Conservation (phyloP, 2,113 vertebrate species). For the Microtus oregoni region DNA sequence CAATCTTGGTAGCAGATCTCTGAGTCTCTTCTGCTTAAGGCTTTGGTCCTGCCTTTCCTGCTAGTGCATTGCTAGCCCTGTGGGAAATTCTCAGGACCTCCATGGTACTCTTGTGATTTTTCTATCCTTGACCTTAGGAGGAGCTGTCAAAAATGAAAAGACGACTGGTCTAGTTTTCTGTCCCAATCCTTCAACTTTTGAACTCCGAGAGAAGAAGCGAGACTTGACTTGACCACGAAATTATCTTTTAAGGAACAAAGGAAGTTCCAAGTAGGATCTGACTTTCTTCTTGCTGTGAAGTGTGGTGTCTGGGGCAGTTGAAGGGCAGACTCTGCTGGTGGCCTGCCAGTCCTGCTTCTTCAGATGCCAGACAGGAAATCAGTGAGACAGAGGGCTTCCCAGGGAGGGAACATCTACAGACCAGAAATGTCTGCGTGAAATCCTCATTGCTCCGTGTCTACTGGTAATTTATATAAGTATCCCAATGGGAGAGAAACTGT, state of each 20-base stretch:
- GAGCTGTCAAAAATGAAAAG: background rate
- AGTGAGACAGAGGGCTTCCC: background rate
- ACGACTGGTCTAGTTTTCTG: background rate
- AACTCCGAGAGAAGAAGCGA: slow-evolving; percentile 30
- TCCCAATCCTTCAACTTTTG: background rate
- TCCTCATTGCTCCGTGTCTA: background rate
- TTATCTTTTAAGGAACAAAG: slow-evolving; percentile 8
- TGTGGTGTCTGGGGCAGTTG: background rate
- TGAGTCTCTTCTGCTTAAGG: background rate
- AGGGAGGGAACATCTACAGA: background rate
- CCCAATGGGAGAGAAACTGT: background rate
- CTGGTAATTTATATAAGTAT: background rate
- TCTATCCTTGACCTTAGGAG: background rate
- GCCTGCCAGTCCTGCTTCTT: background rate
- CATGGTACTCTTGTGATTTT: slow-evolving; percentile 1
- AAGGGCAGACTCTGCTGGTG: background rate
- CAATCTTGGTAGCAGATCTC: background rate
- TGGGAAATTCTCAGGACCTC: slow-evolving; percentile 19
- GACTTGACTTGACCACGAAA: slow-evolving; percentile 39
- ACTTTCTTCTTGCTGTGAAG: background rate
- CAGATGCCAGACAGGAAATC: background rate
- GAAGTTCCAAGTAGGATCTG: background rate
- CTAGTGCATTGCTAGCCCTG: background rate
- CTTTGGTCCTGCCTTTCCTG: background rate
- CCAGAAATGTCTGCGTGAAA: background rate